Conservation (phyloP, 2,797 vertebrate genomes). For the Tragelaphus eurycerus region DNA sequence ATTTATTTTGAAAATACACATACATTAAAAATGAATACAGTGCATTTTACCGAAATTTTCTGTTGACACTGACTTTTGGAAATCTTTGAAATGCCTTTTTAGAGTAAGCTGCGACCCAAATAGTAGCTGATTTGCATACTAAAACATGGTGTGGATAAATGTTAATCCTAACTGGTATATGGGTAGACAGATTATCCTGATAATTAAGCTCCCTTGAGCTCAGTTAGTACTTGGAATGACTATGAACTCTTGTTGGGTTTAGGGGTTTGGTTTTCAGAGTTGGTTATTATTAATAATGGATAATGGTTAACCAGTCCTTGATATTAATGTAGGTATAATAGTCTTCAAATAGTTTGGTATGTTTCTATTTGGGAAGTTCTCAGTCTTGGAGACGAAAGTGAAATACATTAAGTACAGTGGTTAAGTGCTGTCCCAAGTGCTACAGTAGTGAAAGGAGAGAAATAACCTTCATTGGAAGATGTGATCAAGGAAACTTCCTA, state of each 20-base stretch:
- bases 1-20: conserved; percentile 9
- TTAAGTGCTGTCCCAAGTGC: not conserved
- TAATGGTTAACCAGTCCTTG: not conserved
- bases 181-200: not conserved
- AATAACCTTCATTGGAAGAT: not conserved
- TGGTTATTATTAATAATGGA: conserved; percentile 8
- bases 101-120: not conserved
- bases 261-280: conserved; percentile 16
- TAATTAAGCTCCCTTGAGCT: not conserved
- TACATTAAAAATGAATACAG: not conserved
- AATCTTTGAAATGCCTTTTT: conserved; percentile 17
- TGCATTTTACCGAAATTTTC: not conserved
- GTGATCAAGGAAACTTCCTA: not conserved
- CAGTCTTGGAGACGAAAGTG: not conserved
- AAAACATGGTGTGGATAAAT: not conserved
- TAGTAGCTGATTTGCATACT: not conserved
- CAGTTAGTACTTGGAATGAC: not conserved
- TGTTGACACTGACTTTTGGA: not conserved
- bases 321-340: not conserved
- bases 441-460: not conserved
- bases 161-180: not conserved
- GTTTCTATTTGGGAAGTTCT: not conserved
- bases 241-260: not conserved
- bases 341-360: not conserved
- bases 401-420: not conserved